These are phyloP conservation scores for Erynnis tages DNA, from an alignment of 2,888 invertebrate species.

Conservation along the genomic window DNA sequence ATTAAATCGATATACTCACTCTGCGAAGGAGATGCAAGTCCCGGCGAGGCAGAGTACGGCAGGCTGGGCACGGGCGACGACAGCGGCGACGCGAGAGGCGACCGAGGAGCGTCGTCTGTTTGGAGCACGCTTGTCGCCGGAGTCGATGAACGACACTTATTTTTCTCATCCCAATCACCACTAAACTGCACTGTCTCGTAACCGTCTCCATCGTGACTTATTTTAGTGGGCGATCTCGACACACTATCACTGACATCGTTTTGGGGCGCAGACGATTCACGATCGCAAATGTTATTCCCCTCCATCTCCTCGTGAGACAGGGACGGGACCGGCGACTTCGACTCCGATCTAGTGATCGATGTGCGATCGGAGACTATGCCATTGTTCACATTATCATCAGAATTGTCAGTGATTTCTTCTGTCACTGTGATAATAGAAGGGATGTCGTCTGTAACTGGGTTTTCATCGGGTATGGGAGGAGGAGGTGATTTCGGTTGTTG, in stretches of 20 bases:
- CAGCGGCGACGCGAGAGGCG: slow-evolving; percentile 63
- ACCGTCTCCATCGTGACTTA: slow-evolving; percentile 48
- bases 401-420: slow-evolving; percentile 31
- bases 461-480: slow-evolving; percentile 47
- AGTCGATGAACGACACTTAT: slow-evolving; percentile 65
- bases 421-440: slow-evolving; percentile 24
- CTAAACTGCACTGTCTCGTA: slow-evolving; percentile 62
- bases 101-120: slow-evolving; percentile 49
- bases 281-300: slow-evolving; percentile 40
- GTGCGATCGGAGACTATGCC: slow-evolving; percentile 27
- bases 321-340: slow-evolving; percentile 48
- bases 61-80: slow-evolving; percentile 64
- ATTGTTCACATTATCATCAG: slow-evolving; percentile 30
- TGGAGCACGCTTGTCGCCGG: slow-evolving; percentile 56
- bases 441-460: slow-evolving; percentile 25
- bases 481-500: slow-evolving; percentile 55
- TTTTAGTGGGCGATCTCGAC: slow-evolving; percentile 45
- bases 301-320: slow-evolving; percentile 45
- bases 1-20: slow-evolving; percentile 52
- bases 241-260: slow-evolving; percentile 53
- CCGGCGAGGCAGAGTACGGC: slow-evolving; percentile 52
- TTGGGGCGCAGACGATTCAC: slow-evolving; percentile 41
- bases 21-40: slow-evolving; percentile 51
- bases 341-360: slow-evolving; percentile 32
- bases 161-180: slow-evolving; percentile 64